Percentiles rank a stretch among this genome's conserved stretches.
phyloP scores from a whole-genome alignment of 2,797 vertebrate species.

The Triplophysa yarkandensis region DNA sequence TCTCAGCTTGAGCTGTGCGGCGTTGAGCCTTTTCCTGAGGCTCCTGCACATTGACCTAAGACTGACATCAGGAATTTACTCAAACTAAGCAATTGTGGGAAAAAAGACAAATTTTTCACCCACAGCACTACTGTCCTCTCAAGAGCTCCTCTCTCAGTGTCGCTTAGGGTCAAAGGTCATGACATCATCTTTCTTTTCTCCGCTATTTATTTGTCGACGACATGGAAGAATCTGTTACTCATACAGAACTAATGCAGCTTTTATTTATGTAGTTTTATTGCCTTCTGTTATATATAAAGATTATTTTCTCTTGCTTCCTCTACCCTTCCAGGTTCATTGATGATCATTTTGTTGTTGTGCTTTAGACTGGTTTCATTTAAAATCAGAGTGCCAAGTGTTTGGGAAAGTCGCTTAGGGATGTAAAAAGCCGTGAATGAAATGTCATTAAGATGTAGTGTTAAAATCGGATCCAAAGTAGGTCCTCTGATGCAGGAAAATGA shows the following conservation, averaged over 20 bases:
- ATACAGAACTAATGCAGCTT: not conserved
- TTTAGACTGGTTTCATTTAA: conserved; percentile 53
- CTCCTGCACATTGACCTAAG: conserved; percentile 72
- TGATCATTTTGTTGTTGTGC: not conserved
- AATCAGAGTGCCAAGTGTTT: conserved; percentile 3
- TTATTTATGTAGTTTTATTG: not conserved
- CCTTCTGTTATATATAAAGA: conserved; percentile 49
- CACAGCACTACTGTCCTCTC: not conserved
- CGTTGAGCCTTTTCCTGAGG: conserved; percentile 79
- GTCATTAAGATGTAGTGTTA: conserved; percentile 39
- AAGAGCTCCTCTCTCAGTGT: not conserved
- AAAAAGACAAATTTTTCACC: not conserved
- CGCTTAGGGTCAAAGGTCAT: conserved; percentile 12
- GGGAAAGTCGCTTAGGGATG: conserved; percentile 5
- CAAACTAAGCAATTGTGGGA: conserved; percentile 28
- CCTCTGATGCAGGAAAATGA: conserved; percentile 40
- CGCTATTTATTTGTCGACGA: not conserved
- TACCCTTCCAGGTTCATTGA: conserved; percentile 52
- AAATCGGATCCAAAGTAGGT: conserved; percentile 22
- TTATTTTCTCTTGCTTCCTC: conserved; percentile 54
- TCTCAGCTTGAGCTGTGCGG: conserved; percentile 85
- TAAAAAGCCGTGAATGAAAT: conserved; percentile 33
- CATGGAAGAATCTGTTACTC: conserved; percentile 7
- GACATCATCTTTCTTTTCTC: not conserved
- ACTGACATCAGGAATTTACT: too few species aligned